Evolutionary conservation across 2,113 vertebrate species (phyloP).

Genomic region (Sphaerodactylus townsendi): DNA sequence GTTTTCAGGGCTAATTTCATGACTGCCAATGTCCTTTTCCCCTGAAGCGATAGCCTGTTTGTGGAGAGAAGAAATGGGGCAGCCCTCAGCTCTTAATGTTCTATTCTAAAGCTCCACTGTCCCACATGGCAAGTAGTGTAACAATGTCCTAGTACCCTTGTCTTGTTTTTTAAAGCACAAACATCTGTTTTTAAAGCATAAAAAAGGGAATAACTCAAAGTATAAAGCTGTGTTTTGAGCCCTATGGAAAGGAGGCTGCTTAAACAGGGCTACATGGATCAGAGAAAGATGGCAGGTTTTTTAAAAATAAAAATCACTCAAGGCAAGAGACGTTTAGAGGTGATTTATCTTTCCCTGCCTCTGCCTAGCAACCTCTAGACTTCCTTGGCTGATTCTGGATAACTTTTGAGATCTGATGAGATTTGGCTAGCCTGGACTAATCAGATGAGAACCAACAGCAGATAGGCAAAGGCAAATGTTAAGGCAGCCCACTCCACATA

Average conservation of each 20-base stretch:
- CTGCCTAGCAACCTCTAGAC: too few relatives aligned
- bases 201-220: not conserved
- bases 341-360: too few relatives aligned
- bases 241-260: too few relatives aligned
- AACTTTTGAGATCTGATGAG: too few relatives aligned
- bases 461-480: not conserved
- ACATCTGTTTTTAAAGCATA: not conserved
- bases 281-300: too few relatives aligned
- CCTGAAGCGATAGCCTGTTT: not conserved
- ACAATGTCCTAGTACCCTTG: not conserved
- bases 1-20: conserved; percentile 4
- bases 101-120: not conserved
- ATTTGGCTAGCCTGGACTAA: too few relatives aligned
- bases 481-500: too few relatives aligned
- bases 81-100: not conserved
- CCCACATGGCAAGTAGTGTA: not conserved
- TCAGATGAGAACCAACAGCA: too few relatives aligned
- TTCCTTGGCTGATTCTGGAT: too few relatives aligned
- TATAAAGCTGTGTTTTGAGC: not conserved
- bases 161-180: not conserved
- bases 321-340: too few relatives aligned
- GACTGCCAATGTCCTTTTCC: not conserved
- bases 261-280: not conserved
- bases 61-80: not conserved
- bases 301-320: too few relatives aligned